A percentile compares a stretch with the other conserved stretches of the same genome.
Conservation (phyloP, 2,113 vertebrate genomes). For the Oreochromis niloticus region DNA sequence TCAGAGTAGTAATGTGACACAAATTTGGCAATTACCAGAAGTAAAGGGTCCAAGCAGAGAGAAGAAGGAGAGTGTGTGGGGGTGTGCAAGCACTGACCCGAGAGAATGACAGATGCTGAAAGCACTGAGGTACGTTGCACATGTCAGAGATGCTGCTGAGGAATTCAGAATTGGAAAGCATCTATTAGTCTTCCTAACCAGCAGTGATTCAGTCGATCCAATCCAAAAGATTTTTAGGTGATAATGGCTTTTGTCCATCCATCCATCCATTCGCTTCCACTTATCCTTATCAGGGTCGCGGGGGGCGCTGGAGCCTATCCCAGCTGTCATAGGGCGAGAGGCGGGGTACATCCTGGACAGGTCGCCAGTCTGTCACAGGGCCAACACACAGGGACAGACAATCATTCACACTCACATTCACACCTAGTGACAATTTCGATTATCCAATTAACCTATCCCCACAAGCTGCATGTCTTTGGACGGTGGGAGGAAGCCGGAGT, state of each 20-base stretch:
- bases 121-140: background rate
- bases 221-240: background rate
- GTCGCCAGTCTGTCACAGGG: too few relatives aligned
- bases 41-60: background rate
- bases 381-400: too few relatives aligned
- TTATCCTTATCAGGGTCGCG: too few relatives aligned
- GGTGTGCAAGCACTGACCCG: background rate
- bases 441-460: too few relatives aligned
- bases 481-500: too few relatives aligned
- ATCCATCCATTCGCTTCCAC: too few relatives aligned
- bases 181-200: background rate
- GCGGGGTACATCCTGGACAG: too few relatives aligned
- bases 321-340: too few relatives aligned
- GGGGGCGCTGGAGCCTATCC: too few relatives aligned
- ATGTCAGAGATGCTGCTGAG: background rate
- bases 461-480: too few relatives aligned
- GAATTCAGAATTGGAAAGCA: background rate
- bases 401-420: too few relatives aligned
- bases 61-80: background rate
- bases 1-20: slow-evolving; percentile 47
- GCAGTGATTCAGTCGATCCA: background rate
- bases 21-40: slow-evolving; percentile 41
- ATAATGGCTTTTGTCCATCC: background rate
- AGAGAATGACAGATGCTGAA: background rate
- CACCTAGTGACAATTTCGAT: too few relatives aligned